Evolutionary conservation across 2,113 vertebrate species (phyloP), one percentile per base, ranked within the genome.

Genomic region (Rhinolophus ferrumequinum): DNA sequence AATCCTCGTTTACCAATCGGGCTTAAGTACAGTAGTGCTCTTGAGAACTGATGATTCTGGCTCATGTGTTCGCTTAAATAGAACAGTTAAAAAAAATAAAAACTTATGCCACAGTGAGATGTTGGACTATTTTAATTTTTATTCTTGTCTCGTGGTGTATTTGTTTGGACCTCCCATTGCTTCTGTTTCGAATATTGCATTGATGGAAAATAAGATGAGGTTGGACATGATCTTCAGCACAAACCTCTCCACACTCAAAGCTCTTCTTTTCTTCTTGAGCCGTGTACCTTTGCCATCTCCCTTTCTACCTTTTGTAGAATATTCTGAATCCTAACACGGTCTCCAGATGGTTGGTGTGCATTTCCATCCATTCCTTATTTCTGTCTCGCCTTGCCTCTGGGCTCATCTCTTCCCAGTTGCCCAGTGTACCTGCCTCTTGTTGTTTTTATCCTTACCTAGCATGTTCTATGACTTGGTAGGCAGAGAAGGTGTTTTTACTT

Each of bases 401-500:
- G 26, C 21, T n/a, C 2, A 18, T n/a, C 30, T 75, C 47, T 84
- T 67, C 35, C 22, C 70, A n/a, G 62, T 11, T 11, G 21, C 26
- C 28, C 38, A 10, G 28, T 2, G 3, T 14, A 0, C 38, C 56
- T 19, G 47, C 24, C 0, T 2, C 35, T 28, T 64, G 38, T 21
- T 47, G 38, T 60, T 60, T 79, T 18, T 30, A 56, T 3, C 66
- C 86, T 90, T 47, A 44, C 79, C 33, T 13, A 4, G 28, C 60
- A n/a, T 77, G 88, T 93, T 38, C 52, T 30, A 52, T 0, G 8
- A 47, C 26, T 11, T 0, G 30, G 30, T 60, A 22, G 86, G 73
- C 22, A 66, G 83, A 82, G 79, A 67, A 73, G 44, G 9, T 19
- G 21, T 69, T 54, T 77, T 76, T 54, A 50, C 81, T 88, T 73